Conservation (phyloP, 1,140 invertebrate genomes). For the Anoplolepis gracilipes region DNA sequence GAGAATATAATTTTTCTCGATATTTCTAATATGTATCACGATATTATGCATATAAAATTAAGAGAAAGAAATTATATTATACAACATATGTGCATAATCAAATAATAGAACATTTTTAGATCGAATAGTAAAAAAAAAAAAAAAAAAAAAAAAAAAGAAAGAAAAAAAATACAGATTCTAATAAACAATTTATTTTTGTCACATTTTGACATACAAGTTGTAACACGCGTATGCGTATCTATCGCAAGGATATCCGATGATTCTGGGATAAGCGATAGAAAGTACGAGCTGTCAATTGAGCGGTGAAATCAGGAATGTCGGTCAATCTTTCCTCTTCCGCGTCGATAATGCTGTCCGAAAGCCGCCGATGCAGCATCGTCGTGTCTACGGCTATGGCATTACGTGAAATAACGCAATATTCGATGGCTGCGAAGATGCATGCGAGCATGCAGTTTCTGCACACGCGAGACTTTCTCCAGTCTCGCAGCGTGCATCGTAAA, state of each 20-base stretch:
- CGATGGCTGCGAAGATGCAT: constrained; percentile 59
- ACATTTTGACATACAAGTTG: background rate
- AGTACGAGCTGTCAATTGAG: background rate
- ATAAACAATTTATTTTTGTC: background rate
- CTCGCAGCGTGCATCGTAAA: constrained; percentile 7
- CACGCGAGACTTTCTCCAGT: constrained; percentile 69
- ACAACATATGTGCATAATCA: background rate
- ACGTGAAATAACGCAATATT: constrained; percentile 69
- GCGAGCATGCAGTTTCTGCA: constrained; percentile 57
- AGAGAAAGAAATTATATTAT: background rate
- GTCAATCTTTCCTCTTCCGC: constrained; percentile 39
- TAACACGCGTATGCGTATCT: background rate
- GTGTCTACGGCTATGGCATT: constrained; percentile 43
- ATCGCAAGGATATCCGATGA: background rate
- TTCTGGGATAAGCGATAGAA: constrained; percentile 33
- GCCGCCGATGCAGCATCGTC: constrained; percentile 28
- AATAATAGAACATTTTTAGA: background rate
- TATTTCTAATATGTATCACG: too few relatives aligned
- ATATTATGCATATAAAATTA: background rate
- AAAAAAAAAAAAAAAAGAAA: too few relatives aligned
- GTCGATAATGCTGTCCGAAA: background rate
- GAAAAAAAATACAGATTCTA: background rate
- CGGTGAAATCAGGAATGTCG: constrained; percentile 63
- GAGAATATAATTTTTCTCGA: background rate
- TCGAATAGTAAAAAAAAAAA: too few relatives aligned